Percentiles rank a stretch among this genome's conserved stretches.
These are phyloP conservation scores for Ceuthmochares aereus DNA, from an alignment of 2,113 vertebrate genomes.

Conservation along the genomic window DNA sequence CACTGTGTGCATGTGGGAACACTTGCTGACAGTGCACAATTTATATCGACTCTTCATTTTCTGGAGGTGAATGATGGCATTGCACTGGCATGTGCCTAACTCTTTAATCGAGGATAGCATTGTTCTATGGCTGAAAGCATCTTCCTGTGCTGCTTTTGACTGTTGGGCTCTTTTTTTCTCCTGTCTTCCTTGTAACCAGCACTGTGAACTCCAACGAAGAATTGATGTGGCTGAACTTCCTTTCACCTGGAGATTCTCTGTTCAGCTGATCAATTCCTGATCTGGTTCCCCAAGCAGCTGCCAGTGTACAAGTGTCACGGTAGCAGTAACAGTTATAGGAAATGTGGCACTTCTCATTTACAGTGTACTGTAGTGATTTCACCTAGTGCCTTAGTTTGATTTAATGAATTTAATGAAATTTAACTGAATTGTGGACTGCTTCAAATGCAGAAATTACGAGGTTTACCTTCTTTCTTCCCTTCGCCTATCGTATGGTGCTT, in stretches of 20 bases:
- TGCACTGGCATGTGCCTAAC: neutral
- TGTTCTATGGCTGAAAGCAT: rapidly evolving
- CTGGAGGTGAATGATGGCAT: neutral
- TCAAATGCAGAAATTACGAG: neutral
- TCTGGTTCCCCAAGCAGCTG: neutral
- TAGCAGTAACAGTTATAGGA: neutral
- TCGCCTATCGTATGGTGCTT: neutral
- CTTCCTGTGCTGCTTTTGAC: neutral
- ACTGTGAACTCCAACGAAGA: neutral
- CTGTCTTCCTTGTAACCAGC: neutral
- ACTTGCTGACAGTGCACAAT: neutral
- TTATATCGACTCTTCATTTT: neutral
- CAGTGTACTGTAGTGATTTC: neutral
- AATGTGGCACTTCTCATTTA: neutral
- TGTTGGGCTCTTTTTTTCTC: neutral
- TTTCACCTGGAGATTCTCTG: neutral
- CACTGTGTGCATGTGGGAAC: rapidly evolving
- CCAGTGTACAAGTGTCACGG: neutral
- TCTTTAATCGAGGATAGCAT: neutral
- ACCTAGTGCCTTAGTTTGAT: neutral
- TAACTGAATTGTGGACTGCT: neutral
- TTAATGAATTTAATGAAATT: neutral
- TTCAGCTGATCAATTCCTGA: neutral
- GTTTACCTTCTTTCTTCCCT: neutral
- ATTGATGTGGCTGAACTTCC: neutral